Conservation (phyloP, 2,888 invertebrate genomes). For the Melolontha melolontha region DNA sequence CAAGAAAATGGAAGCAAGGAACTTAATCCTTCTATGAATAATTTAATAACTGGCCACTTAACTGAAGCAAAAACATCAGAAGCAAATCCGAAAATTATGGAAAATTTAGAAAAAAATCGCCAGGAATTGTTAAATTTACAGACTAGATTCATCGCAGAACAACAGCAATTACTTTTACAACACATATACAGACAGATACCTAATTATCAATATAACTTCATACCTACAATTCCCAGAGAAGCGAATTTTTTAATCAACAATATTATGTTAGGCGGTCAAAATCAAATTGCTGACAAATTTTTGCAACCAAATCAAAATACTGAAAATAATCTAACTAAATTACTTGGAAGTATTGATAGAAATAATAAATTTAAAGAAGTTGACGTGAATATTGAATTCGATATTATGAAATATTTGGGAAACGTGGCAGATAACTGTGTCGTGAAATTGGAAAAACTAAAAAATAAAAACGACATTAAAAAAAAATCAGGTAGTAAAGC, state of each 20-base stretch:
- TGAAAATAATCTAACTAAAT: slow-evolving; percentile 7
- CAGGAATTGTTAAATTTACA: slow-evolving; percentile 30
- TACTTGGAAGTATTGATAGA: slow-evolving; percentile 8
- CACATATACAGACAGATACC: slow-evolving; percentile 26
- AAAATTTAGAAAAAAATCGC: slow-evolving; percentile 4
- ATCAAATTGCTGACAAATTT: slow-evolving; percentile 17
- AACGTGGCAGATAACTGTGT: slow-evolving; percentile 31
- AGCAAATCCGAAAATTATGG: slow-evolving; percentile 15
- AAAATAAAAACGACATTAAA: slow-evolving; percentile 31
- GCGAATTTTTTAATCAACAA: slow-evolving; percentile 23
- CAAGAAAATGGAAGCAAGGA: slow-evolving; percentile 2
- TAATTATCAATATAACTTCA: slow-evolving; percentile 12
- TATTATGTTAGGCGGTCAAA: slow-evolving; percentile 22
- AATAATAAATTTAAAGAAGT: slow-evolving; percentile 43
- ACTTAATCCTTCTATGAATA: neutral
- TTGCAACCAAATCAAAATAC: slow-evolving; percentile 2
- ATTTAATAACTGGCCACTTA: slow-evolving; percentile 2
- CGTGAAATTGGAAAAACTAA: slow-evolving; percentile 28
- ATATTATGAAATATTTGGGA: slow-evolving; percentile 35
- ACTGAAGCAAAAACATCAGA: slow-evolving; percentile 5
- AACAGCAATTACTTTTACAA: slow-evolving; percentile 25
- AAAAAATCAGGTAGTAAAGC: slow-evolving; percentile 23
- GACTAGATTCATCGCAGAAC: slow-evolving; percentile 19
- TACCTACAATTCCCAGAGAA: slow-evolving; percentile 25
- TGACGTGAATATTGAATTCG: slow-evolving; percentile 43